Conservation (phyloP, 1,140 invertebrate species). For the Pseudobourletiella spinata region DNA sequence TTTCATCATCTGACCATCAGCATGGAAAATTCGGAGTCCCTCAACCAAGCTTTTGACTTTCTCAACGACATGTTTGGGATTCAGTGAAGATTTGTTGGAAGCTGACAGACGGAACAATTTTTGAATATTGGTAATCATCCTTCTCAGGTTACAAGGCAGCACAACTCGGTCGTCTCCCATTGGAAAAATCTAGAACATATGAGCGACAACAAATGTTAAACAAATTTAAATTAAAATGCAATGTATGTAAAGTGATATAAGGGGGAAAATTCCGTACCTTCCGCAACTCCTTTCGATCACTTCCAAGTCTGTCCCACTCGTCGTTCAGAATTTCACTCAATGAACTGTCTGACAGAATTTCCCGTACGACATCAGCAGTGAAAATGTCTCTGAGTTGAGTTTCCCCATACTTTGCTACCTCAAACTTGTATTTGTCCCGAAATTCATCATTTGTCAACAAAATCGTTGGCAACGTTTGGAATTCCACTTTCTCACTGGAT, state of each 20-base stretch:
- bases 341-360: conserved; percentile 43
- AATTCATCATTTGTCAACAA: conserved; percentile 92
- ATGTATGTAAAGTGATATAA: too few relatives aligned
- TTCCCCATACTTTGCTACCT: conserved; percentile 85
- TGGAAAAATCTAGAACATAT: neutral
- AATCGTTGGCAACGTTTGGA: conserved; percentile 87
- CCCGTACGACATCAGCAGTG: conserved; percentile 71
- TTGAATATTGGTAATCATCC: conserved; percentile 99
- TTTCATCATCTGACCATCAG: neutral
- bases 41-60: neutral
- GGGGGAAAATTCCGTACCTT: too few relatives aligned
- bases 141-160: conserved; percentile 89
- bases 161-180: conserved; percentile 58
- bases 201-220: neutral
- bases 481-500: conserved; percentile 90
- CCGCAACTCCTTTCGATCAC: conserved; percentile 75
- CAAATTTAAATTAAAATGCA: neutral
- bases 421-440: conserved; percentile 92
- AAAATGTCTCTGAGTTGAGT: conserved; percentile 87
- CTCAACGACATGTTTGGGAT: neutral
- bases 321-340: conserved; percentile 58
- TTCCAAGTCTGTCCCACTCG: conserved; percentile 80
- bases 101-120: conserved; percentile 46
- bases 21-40: neutral
- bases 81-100: neutral